Conservation (phyloP, 2,888 invertebrate genomes). For the Trisateles emortualis region DNA sequence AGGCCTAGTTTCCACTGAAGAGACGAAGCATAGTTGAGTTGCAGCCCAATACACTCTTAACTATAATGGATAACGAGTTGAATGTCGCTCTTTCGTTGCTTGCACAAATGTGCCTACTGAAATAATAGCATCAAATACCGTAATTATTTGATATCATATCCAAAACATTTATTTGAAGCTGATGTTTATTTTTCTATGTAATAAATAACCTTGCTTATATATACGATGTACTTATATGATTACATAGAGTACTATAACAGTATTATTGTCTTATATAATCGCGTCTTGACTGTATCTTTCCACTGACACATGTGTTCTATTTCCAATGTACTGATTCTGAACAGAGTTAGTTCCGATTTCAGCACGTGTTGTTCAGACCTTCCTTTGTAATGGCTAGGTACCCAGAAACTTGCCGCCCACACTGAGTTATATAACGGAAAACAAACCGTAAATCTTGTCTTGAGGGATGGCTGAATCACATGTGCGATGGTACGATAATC, state of each 20-base stretch:
- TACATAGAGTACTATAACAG: background rate
- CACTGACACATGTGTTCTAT: conserved; percentile 33
- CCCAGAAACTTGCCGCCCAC: conserved; percentile 19
- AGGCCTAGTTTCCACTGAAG: background rate
- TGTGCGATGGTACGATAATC: conserved; percentile 77
- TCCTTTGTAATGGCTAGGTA: conserved; percentile 19
- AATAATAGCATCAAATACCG: too few relatives aligned
- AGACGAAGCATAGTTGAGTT: background rate
- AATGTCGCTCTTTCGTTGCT: too few relatives aligned
- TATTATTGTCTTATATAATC: conserved; percentile 24
- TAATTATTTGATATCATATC: too few relatives aligned
- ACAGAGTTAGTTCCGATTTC: conserved; percentile 22
- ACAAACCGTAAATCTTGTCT: conserved; percentile 53
- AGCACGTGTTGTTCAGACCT: conserved; percentile 15
- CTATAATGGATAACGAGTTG: background rate
- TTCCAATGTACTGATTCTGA: conserved; percentile 31
- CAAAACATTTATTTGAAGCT: too few relatives aligned
- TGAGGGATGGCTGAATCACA: conserved; percentile 59
- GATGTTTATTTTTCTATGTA: too few relatives aligned
- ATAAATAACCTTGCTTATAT: too few relatives aligned
- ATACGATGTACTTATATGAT: background rate
- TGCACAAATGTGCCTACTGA: too few relatives aligned
- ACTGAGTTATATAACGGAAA: conserved; percentile 42
- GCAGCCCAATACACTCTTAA: too few relatives aligned
- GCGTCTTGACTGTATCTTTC: conserved; percentile 29